Evolutionary conservation across 2,113 vertebrate genomes (phyloP).

Genomic region (Phalacrocorax brasilianus): DNA sequence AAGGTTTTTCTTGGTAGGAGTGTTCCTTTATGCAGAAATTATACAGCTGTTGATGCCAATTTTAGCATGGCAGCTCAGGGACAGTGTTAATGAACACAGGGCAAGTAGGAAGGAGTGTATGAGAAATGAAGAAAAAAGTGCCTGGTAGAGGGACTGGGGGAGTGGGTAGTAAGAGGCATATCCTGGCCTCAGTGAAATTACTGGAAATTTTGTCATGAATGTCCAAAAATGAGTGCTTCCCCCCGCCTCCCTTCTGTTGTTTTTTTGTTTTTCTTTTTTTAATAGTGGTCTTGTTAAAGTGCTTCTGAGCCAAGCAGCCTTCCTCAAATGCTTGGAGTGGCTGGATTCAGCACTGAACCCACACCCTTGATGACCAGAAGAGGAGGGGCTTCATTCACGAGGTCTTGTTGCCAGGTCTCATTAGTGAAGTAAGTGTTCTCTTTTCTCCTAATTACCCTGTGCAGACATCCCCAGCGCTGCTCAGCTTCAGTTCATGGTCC

Average conservation of each 20-base stretch:
- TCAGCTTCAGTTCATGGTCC: not conserved
- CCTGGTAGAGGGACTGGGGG: not conserved
- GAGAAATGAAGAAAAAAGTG: not conserved
- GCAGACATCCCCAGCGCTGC: not conserved
- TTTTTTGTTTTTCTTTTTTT: not conserved
- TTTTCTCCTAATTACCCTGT: not conserved
- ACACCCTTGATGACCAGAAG: not conserved
- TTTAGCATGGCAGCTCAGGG: not conserved
- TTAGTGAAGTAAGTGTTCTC: not conserved
- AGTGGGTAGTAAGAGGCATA: not conserved
- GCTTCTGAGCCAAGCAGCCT: not conserved
- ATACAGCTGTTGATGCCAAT: not conserved
- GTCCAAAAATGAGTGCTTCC: not conserved
- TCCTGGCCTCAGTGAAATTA: not conserved
- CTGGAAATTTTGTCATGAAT: not conserved
- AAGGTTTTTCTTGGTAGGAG: not conserved
- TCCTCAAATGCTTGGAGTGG: not conserved
- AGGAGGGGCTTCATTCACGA: not conserved
- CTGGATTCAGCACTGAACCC: not conserved
- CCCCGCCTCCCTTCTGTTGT: no score
- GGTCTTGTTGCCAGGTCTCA: not conserved
- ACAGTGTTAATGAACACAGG: not conserved
- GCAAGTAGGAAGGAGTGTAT: not conserved
- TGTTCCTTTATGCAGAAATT: constrained; percentile 21
- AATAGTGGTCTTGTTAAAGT: not conserved